phyloP scores from a whole-genome alignment of 53 echinoderm and acorn worm genomes.

The Echinometra lucunter region DNA sequence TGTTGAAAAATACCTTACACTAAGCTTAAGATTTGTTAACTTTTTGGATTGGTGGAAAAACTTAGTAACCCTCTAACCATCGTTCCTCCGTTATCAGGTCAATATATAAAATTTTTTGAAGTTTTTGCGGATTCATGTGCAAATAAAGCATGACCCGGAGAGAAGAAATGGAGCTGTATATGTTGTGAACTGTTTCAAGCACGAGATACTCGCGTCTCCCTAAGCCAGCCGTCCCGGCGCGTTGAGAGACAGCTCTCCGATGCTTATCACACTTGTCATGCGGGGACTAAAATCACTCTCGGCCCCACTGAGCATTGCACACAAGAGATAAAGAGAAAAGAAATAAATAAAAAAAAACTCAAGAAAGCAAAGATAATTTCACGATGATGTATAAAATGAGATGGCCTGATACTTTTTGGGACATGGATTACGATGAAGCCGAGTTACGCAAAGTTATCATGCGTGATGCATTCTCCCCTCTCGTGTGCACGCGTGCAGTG shows the following conservation, averaged over 20 bases:
- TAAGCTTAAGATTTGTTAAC: too few relatives aligned
- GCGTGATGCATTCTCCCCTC: conserved; percentile 5
- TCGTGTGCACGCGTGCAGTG: not conserved
- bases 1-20: too few relatives aligned
- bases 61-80: not conserved
- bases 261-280: conserved; percentile 7
- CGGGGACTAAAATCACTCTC: not conserved
- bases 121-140: not conserved
- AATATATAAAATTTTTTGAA: not conserved
- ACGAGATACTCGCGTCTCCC: not conserved
- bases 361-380: conserved; percentile 33
- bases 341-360: conserved; percentile 13
- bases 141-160: not conserved
- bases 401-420: not conserved
- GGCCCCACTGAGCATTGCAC: not conserved
- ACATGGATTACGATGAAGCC: not conserved
- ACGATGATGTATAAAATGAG: not conserved
- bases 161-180: not conserved
- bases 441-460: not conserved
- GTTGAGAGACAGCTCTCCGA: conserved; percentile 40
- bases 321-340: not conserved
- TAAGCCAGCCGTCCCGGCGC: conserved; percentile 14
- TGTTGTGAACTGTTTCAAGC: conserved; percentile 51
- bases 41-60: not conserved
- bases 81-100: not conserved